Base-by-base conservation (phyloP, 1,140 invertebrate genomes). In the Megathymus violae region DNA sequence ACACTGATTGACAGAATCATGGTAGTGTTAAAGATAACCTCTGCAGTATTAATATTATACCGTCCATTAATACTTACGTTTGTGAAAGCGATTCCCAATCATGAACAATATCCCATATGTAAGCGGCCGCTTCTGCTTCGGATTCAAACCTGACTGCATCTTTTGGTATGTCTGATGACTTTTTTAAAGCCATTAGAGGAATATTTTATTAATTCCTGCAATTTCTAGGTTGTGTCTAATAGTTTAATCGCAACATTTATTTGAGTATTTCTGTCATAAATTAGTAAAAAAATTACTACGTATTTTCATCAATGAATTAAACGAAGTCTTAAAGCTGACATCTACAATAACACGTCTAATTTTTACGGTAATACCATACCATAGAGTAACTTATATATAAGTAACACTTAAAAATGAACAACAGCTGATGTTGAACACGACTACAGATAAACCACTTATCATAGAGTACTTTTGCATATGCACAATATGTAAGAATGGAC, bases 41-140 rank as follows among this genome's bases (percentile, higher is more conserved):
- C 16, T 46, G 27, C n/a, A n/a, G n/a, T n/a, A 6, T 47, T 13
- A 44, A 14, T 17, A 27, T 6, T 36, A 25, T 25, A 27, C 4
- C 38, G 22, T 47, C n/a, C 10, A 22, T 36, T 14, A 1, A 22
- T 60, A 72, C 80, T 76, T 80, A 89, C 87, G 71, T 78, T 46
- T 89, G 84, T 1, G 71, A 72, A 19, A 62, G 0, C 0, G 67
- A 63, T 13, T 84, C 62, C 87, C 87, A 89, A 11, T 82, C 64
- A n/a, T 31, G 22, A 11, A 89, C 74, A 11, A 88, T 31, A 19
- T 87, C 78, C 87, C 87, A 90, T 36, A 72, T 69, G 62, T 87
- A 88, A 14, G 15, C 31, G 0, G 69, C 70, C 10, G 87, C 87
- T 60, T 87, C 85, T 6, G 58, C 2, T 76, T 86, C 81, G 44